A percentile compares a stretch with the other conserved stretches of the same genome.
phyloP scores from a whole-genome alignment of 2,113 vertebrate genomes.

The Brienomyrus brachyistius region DNA sequence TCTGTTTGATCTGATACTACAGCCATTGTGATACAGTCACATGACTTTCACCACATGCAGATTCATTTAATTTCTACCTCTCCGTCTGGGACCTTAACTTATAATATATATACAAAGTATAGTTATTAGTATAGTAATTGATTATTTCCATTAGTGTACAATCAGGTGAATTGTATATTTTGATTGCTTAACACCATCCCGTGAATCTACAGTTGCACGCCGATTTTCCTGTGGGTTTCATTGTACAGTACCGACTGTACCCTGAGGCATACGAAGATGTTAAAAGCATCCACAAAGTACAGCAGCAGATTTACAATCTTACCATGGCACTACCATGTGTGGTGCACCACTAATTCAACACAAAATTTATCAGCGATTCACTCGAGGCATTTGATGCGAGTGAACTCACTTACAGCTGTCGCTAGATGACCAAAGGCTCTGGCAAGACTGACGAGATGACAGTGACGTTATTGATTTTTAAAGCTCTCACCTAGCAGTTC shows the following conservation, averaged over 20 bases:
- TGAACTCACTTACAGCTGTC: background rate
- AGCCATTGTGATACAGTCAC: too few species aligned
- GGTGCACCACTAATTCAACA: background rate
- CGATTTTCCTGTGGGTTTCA: background rate
- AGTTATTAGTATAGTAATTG: background rate
- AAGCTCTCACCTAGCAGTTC: background rate
- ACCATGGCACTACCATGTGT: background rate
- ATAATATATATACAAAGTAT: too few species aligned
- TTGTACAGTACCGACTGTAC: background rate
- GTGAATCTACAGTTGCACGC: background rate
- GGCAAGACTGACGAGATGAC: background rate
- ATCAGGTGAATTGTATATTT: background rate
- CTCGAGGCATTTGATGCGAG: background rate
- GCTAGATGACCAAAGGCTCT: background rate
- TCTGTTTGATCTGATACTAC: too few species aligned
- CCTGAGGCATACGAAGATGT: background rate
- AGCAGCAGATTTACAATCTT: background rate
- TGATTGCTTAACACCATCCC: background rate
- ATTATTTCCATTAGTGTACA: background rate
- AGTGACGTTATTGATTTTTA: background rate
- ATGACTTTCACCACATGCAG: too few species aligned
- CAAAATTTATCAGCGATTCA: background rate
- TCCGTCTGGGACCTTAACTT: too few species aligned
- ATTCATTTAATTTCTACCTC: too few species aligned
- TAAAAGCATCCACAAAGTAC: background rate